A percentile compares a stretch with the other conserved stretches of the same genome.
These are phyloP conservation scores for Sebastes jordani DNA, from an alignment of 2,797 vertebrate genomes.

Conservation along the genomic window DNA sequence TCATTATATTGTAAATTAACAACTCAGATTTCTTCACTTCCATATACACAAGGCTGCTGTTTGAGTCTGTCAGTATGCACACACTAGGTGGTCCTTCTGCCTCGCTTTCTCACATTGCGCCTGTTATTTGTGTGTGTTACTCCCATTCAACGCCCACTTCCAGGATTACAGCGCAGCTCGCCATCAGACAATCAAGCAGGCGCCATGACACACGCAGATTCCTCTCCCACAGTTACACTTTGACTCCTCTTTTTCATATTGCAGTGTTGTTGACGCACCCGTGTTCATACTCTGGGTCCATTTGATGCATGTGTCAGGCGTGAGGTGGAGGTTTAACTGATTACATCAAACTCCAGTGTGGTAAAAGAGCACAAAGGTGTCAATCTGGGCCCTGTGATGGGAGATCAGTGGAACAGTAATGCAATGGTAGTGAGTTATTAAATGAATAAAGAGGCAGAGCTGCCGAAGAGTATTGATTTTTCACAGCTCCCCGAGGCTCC, in stretches of 20 bases:
- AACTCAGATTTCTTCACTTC: conserved; percentile 38
- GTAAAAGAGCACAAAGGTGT: conserved; percentile 83
- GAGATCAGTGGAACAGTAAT: conserved; percentile 85
- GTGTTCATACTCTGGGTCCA: conserved; percentile 78
- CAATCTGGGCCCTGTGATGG: conserved; percentile 83
- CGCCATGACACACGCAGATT: conserved; percentile 37
- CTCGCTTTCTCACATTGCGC: conserved; percentile 18
- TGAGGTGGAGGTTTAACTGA: conserved; percentile 83
- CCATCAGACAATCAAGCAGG: conserved; percentile 41
- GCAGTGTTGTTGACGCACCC: conserved; percentile 76
- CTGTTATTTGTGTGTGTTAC: conserved; percentile 32
- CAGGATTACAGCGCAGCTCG: conserved; percentile 29
- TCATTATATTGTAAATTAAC: background rate
- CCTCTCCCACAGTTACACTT: conserved; percentile 61
- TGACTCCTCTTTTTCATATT: conserved; percentile 81
- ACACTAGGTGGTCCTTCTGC: conserved; percentile 22
- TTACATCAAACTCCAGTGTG: conserved; percentile 85
- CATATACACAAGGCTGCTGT: background rate
- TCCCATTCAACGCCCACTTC: conserved; percentile 43
- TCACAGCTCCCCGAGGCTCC: conserved; percentile 84
- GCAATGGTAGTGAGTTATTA: conserved; percentile 88
- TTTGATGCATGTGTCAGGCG: conserved; percentile 80
- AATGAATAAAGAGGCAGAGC: conserved; percentile 87
- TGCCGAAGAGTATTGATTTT: conserved; percentile 88
- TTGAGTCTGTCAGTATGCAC: conserved; percentile 20